Evolutionary conservation across 2,888 invertebrate genomes (phyloP), one percentile per base, ranked within the genome.

Genomic region (Platycheirus albimanus): DNA sequence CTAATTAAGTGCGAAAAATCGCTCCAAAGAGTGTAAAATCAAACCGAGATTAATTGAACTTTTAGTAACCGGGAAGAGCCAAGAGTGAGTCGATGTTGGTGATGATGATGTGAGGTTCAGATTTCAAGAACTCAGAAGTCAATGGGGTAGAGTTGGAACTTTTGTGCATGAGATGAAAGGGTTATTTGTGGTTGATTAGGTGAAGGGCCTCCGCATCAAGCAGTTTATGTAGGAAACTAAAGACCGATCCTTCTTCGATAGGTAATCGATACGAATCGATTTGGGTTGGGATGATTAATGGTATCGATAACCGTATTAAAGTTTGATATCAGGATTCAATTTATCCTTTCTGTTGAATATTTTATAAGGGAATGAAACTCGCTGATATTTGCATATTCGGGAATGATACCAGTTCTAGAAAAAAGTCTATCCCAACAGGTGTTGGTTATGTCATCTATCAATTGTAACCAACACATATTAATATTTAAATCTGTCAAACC

Each of bases 1-100:
- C 89, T 90, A 90, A 90, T 90, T 90, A 90, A 90, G 90, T 90
- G 90, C 89, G 90, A 90, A 89, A 89, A 89, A 90, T 89, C 88
- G 88, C 89, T 88, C 36, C 19, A 69, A 88, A 89, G 88, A 89
- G 88, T 89, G 89, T 89, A 87, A 90, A 90, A 89, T 89, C 89
- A 89, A 89, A 90, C 89, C 90, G 88, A 87, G 88, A 88, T 88
- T 88, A 88, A 88, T 88, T 87, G 87, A 86, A 86, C 83, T 72
- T 64, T 61, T 33, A 69, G 69, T 41, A 28, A 51, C 8, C 8
- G 28, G 33, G 17, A 11, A n/a, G 56, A 47, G 17, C 3, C 24
- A 54, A 38, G 36, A 30, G n/a, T n/a, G n/a, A n/a, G n/a, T n/a
- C n/a, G n/a, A n/a, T n/a, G n/a, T n/a, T 52, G 58, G 36, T 51